Evolutionary conservation across 2,797 vertebrate species (phyloP).

Genomic region (Gallinago nigripennis): DNA sequence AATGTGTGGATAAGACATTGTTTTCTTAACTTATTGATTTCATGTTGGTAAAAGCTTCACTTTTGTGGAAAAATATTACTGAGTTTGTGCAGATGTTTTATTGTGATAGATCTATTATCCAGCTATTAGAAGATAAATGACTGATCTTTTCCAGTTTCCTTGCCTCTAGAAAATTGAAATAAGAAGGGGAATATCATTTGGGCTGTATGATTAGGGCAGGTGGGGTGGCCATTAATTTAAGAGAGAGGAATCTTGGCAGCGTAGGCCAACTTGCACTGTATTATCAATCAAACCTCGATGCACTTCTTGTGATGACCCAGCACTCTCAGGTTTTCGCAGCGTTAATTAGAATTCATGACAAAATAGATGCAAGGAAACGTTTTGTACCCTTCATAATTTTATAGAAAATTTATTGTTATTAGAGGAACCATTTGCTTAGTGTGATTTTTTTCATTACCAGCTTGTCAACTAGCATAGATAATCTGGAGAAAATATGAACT

Average conservation of each 20-base stretch:
- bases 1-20: constrained; percentile 45
- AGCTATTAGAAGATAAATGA: constrained; percentile 99
- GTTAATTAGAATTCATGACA: constrained; percentile 99
- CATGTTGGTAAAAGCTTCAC: constrained; percentile 68
- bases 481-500: constrained; percentile 92
- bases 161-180: constrained; percentile 94
- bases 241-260: constrained; percentile 80
- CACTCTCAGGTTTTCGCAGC: constrained; percentile 88
- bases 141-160: constrained; percentile 91
- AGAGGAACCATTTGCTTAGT: constrained; percentile 99
- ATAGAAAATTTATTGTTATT: constrained; percentile 99
- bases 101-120: constrained; percentile 99
- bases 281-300: constrained; percentile 91
- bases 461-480: constrained; percentile 97
- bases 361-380: constrained; percentile 98
- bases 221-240: constrained; percentile 94
- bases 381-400: constrained; percentile 98
- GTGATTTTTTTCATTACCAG: constrained; percentile 99
- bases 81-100: constrained; percentile 93
- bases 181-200: constrained; percentile 88
- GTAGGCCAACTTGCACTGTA: constrained; percentile 82
- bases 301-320: constrained; percentile 96
- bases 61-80: constrained; percentile 76
- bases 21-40: constrained; percentile 81
- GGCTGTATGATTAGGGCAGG: constrained; percentile 92